Evolutionary conservation across 2,113 vertebrate genomes (phyloP).

Genomic region (Hypanus sabinus): DNA sequence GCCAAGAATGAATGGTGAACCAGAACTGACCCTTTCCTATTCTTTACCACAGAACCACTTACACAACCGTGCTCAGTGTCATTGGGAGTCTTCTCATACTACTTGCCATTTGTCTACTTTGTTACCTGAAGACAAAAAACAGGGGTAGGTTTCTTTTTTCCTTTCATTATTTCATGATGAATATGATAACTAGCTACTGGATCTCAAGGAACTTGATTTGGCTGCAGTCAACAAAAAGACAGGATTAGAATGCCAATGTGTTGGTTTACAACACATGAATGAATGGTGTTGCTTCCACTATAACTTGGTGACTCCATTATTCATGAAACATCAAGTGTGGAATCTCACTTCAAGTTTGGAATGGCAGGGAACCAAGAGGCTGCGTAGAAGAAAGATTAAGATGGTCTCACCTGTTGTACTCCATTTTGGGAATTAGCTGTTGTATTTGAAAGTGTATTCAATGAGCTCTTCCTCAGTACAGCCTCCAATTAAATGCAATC

Average conservation of each 20-base stretch:
- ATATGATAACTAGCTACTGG: not conserved
- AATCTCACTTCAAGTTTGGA: not conserved
- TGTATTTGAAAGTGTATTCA: not conserved
- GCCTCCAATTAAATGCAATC: no score
- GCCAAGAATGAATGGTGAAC: not conserved
- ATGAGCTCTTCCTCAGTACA: not conserved
- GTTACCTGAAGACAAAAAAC: not conserved
- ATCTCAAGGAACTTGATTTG: no score
- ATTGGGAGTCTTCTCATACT: not conserved
- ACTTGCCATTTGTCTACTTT: not conserved
- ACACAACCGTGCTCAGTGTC: not conserved
- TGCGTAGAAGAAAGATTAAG: not conserved
- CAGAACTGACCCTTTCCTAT: not conserved
- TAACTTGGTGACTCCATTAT: not conserved
- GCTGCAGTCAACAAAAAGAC: not conserved
- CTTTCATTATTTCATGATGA: not conserved
- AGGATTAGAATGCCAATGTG: not conserved
- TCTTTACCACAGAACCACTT: not conserved
- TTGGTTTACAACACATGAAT: not conserved
- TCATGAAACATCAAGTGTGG: not conserved
- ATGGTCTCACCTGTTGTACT: no score
- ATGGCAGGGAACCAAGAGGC: not conserved
- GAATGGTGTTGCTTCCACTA: not conserved
- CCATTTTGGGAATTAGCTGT: no score
- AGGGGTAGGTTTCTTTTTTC: not conserved